Percentiles rank a stretch among this genome's conserved stretches.
Evolutionary conservation across 2,888 invertebrate species (phyloP).

Genomic region (Ornithoptera priamus): DNA sequence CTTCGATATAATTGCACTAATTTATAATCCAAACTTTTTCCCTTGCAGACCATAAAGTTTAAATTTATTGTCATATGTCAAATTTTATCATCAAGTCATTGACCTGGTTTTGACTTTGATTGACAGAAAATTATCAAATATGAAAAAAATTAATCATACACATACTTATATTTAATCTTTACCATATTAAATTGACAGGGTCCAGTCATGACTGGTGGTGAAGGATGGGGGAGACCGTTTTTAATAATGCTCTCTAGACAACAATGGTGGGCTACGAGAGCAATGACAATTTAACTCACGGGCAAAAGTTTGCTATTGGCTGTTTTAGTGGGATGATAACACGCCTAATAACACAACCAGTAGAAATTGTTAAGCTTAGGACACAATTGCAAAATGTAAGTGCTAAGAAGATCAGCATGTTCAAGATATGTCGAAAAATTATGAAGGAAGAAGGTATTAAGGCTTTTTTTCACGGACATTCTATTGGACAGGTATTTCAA

Average conservation of each 20-base stretch:
- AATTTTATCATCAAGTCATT: background rate
- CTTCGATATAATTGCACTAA: background rate
- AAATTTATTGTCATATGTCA: background rate
- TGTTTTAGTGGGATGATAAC: conserved; percentile 55
- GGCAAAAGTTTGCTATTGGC: conserved; percentile 61
- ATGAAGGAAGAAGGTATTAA: conserved; percentile 88
- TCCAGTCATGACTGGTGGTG: background rate
- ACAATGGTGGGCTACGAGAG: conserved; percentile 63
- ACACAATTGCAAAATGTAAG: conserved; percentile 90
- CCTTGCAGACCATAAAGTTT: background rate
- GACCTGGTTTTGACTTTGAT: background rate
- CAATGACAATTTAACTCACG: conserved; percentile 51
- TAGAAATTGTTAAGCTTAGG: conserved; percentile 96
- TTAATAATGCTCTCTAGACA: conserved; percentile 11
- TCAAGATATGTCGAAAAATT: conserved; percentile 86
- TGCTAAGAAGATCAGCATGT: conserved; percentile 36
- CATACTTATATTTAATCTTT: background rate
- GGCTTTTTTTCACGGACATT: conserved; percentile 97
- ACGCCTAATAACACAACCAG: conserved; percentile 82
- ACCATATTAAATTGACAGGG: background rate
- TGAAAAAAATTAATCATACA: background rate
- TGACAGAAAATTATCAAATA: background rate
- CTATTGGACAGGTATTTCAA: conserved; percentile 88
- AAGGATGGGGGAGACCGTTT: background rate
- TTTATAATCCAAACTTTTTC: background rate